These are phyloP conservation scores for Trachops cirrhosus DNA, from an alignment of 2,797 vertebrate genomes.

Conservation along the genomic window DNA sequence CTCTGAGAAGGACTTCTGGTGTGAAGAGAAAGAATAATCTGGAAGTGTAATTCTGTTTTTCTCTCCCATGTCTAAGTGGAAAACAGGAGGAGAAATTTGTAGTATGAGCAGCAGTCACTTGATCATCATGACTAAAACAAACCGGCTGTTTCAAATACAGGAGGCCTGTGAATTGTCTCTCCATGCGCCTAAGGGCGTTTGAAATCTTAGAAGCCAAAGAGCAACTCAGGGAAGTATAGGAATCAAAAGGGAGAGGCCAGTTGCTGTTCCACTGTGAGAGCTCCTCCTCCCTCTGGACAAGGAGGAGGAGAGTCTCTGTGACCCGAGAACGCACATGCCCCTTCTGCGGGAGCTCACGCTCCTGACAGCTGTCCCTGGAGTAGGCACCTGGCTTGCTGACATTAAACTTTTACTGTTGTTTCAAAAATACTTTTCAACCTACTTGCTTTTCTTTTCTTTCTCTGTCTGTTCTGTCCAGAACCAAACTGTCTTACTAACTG, in stretches of 20 bases:
- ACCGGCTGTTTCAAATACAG: neutral
- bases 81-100: neutral
- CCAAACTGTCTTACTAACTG: slow-evolving; percentile 99
- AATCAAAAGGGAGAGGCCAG: fast-evolving
- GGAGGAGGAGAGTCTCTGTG: neutral
- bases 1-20: neutral
- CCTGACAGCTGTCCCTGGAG: neutral
- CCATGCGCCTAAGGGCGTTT: neutral
- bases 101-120: neutral
- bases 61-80: neutral
- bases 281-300: neutral
- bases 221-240: neutral
- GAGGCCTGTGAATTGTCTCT: neutral
- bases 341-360: neutral
- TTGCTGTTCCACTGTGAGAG: neutral
- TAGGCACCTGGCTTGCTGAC: slow-evolving; percentile 56
- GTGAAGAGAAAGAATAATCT: neutral
- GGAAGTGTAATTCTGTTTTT: neutral
- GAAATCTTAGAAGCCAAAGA: neutral
- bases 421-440: slow-evolving; percentile 80
- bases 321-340: neutral
- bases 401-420: slow-evolving; percentile 70
- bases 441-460: slow-evolving; percentile 86
- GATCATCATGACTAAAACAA: neutral
- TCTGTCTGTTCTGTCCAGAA: slow-evolving; percentile 94